Conservation (phyloP, 1,140 invertebrate genomes). For the Macrotrachela quadricornifera region DNA sequence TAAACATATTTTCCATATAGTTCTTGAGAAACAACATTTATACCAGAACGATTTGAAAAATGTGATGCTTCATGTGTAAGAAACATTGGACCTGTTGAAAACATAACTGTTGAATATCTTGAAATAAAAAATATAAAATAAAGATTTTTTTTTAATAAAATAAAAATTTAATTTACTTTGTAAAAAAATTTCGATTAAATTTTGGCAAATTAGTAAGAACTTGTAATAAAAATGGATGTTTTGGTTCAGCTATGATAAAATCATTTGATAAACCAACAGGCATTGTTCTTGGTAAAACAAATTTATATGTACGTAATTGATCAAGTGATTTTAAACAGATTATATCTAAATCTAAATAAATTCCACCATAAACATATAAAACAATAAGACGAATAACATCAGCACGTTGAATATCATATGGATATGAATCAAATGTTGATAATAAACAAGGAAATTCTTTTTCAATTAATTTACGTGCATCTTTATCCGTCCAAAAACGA, state of each 20-base stretch:
- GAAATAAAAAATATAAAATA: no score
- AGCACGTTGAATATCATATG: conserved; percentile 1
- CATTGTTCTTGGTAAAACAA: background rate
- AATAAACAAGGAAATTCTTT: background rate
- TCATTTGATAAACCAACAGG: background rate
- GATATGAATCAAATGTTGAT: background rate
- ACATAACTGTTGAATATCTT: conserved; percentile 4
- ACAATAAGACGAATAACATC: conserved; percentile 1
- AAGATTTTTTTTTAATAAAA: no score
- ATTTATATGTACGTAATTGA: background rate
- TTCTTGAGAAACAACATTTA: no score
- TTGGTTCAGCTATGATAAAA: background rate
- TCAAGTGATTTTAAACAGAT: background rate
- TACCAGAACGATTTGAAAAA: no score
- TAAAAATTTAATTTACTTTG: no score
- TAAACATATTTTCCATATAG: no score
- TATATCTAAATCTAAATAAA: conserved; percentile 5
- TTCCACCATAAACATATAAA: conserved; percentile 1
- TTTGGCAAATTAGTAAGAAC: background rate
- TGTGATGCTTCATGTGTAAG: background rate
- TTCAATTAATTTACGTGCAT: background rate
- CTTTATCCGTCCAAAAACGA: conserved; percentile 2
- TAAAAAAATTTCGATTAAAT: background rate
- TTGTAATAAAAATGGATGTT: background rate
- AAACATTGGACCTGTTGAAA: conserved; percentile 5